A percentile compares a stretch with the other conserved stretches of the same genome.
These are phyloP conservation scores for Fratercula arctica DNA, from an alignment of 2,797 vertebrate species.

Conservation along the genomic window DNA sequence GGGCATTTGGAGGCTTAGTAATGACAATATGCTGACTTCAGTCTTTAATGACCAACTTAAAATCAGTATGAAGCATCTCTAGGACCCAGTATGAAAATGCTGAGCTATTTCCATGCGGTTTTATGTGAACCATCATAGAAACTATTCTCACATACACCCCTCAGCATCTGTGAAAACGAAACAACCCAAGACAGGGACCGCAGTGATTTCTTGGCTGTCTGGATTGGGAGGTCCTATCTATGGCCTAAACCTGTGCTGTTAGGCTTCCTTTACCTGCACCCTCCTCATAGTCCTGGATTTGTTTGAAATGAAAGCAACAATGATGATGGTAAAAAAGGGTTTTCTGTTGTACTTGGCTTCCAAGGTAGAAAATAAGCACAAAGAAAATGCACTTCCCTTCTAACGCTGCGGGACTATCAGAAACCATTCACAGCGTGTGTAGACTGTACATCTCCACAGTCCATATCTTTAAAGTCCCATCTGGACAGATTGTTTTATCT, in stretches of 20 bases:
- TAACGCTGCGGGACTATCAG: background rate
- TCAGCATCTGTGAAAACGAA: background rate
- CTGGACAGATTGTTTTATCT: constrained; percentile 43
- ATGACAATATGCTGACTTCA: background rate
- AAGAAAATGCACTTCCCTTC: background rate
- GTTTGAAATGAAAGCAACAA: background rate
- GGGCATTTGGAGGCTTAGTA: background rate
- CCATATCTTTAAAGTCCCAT: background rate
- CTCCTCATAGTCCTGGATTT: background rate
- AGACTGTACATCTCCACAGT: background rate
- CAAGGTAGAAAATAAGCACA: background rate
- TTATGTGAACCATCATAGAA: background rate
- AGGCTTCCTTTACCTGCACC: background rate
- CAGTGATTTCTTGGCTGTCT: background rate
- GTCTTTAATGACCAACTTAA: background rate
- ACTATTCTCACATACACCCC: background rate
- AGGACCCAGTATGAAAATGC: background rate
- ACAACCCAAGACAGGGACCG: background rate
- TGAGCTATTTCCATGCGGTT: background rate
- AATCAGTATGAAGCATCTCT: background rate
- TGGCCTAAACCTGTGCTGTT: background rate
- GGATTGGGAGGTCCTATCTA: background rate
- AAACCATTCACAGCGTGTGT: background rate
- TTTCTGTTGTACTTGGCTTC: background rate
- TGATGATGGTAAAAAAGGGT: background rate